These are phyloP conservation scores for Pseudomyrmex sp. DNA, from an alignment of 1,140 invertebrate genomes.

Conservation along the genomic window DNA sequence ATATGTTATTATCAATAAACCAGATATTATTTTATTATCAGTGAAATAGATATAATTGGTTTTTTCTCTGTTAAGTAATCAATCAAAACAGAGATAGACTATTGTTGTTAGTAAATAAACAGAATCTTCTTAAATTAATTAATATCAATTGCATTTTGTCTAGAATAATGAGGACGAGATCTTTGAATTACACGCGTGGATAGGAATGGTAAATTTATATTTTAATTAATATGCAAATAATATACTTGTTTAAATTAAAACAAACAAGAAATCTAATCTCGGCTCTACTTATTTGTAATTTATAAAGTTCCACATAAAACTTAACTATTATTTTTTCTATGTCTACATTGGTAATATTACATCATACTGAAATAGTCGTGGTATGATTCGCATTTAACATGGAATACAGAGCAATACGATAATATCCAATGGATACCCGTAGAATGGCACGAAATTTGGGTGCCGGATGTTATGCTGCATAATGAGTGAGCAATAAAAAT, in stretches of 20 bases:
- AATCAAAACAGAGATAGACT: too few relatives aligned
- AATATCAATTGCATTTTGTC: neutral
- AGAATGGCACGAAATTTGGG: slow-evolving; percentile 80
- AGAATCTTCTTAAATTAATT: neutral
- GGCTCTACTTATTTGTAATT: neutral
- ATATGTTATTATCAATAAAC: too few relatives aligned
- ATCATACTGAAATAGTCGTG: slow-evolving; percentile 76
- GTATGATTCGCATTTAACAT: slow-evolving; percentile 82
- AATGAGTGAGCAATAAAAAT: slow-evolving; percentile 77
- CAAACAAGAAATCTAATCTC: neutral
- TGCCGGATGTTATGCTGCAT: slow-evolving; percentile 82
- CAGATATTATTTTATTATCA: too few relatives aligned
- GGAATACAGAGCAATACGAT: slow-evolving; percentile 80
- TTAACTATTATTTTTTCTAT: neutral
- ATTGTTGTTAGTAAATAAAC: too few relatives aligned
- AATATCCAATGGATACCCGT: slow-evolving; percentile 74
- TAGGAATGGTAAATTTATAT: slow-evolving; percentile 27
- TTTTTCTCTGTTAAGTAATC: too few relatives aligned
- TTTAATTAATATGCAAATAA: neutral
- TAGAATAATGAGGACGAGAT: neutral
- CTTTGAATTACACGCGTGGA: slow-evolving; percentile 26
- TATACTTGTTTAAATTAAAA: neutral
- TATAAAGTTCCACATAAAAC: neutral
- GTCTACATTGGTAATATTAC: neutral
- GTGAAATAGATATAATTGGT: too few relatives aligned